Evolutionary conservation across 2,888 invertebrate species (phyloP).

Genomic region (Helobdella robusta): DNA sequence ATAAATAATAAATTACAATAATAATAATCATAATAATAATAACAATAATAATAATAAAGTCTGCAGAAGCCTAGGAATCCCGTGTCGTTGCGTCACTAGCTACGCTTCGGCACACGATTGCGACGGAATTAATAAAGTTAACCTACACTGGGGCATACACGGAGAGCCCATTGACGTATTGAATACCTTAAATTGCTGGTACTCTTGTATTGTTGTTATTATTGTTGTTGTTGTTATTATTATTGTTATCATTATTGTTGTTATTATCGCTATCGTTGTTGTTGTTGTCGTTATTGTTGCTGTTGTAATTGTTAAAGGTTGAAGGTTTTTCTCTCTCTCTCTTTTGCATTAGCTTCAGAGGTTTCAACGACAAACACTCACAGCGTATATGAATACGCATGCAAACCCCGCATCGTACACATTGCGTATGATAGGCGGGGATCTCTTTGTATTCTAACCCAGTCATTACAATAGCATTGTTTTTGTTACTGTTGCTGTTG

Average conservation of each 20-base stretch:
- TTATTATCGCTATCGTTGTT: no score
- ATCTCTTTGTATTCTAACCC: no score
- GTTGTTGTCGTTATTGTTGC: no score
- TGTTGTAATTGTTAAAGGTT: no score
- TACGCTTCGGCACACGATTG: constrained; percentile 91
- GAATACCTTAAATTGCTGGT: constrained; percentile 41
- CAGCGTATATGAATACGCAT: no score
- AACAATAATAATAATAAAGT: constrained; percentile 52
- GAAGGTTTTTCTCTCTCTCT: no score
- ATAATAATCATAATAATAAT: not conserved
- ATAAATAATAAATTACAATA: not conserved
- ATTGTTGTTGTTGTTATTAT: not conserved
- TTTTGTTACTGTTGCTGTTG: constrained; percentile 10
- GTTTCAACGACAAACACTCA: no score
- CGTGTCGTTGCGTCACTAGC: constrained; percentile 74
- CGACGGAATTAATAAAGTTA: constrained; percentile 68
- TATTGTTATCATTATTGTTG: not conserved
- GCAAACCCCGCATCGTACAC: no score
- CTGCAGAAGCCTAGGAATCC: constrained; percentile 77
- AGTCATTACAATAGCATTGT: constrained; percentile 33
- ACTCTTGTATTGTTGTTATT: constrained; percentile 19
- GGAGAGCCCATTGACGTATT: constrained; percentile 34
- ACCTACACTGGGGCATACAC: constrained; percentile 58
- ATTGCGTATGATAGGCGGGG: no score
- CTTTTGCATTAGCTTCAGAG: no score